A percentile compares a stretch with the other conserved stretches of the same genome.
Evolutionary conservation across 2,888 invertebrate species (phyloP).

Genomic region (Nebria brevicollis): DNA sequence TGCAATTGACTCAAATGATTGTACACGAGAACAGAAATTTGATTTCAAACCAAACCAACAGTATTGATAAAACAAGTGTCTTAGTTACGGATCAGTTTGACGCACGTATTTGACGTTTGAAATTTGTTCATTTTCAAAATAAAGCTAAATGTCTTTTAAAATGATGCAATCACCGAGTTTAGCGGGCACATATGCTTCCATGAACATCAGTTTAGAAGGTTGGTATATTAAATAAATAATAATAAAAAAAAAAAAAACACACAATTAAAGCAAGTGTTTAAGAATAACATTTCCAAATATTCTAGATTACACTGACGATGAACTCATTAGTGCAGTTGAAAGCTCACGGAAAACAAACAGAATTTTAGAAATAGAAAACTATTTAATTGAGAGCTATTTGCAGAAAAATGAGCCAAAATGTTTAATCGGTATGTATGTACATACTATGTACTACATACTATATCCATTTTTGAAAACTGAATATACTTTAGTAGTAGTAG

Average conservation of each 20-base stretch:
- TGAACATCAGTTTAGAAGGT: background rate
- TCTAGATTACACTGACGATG: conserved; percentile 52
- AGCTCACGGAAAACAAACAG: conserved; percentile 50
- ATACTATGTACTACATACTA: background rate
- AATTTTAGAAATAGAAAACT: conserved; percentile 54
- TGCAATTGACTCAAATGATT: conserved; percentile 8
- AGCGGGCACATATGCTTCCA: background rate
- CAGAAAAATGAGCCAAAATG: conserved; percentile 52
- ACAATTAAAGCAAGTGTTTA: background rate
- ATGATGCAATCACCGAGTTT: background rate
- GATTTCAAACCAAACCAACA: conserved; percentile 14
- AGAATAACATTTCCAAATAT: conserved; percentile 8
- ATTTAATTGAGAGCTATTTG: conserved; percentile 53
- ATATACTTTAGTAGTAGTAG: too few relatives aligned
- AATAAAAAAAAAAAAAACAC: too few relatives aligned
- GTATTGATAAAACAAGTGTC: conserved; percentile 34
- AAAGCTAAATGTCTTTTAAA: background rate
- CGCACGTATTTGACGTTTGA: background rate
- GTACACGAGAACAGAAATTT: background rate
- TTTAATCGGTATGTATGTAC: conserved; percentile 49
- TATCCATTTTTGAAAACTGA: background rate
- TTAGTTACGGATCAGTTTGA: conserved; percentile 15
- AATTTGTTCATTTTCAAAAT: background rate
- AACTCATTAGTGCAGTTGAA: conserved; percentile 50
- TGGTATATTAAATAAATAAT: background rate